phyloP scores from a whole-genome alignment of 1,140 invertebrate species.

The Drosophila guanche region DNA sequence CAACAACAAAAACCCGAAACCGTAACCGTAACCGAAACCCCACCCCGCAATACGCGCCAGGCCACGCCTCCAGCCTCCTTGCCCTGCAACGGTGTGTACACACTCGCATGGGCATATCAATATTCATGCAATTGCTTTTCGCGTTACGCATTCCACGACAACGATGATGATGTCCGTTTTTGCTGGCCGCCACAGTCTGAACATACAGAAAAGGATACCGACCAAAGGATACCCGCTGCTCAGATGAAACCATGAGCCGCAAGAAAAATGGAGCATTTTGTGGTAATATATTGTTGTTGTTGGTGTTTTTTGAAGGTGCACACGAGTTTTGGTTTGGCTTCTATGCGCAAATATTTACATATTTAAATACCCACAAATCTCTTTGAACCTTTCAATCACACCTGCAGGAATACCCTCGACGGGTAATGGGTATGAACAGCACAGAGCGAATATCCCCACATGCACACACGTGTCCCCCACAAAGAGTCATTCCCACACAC shows the following conservation, averaged over 20 bases:
- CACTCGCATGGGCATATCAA: constrained; percentile 41
- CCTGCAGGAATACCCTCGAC: no score
- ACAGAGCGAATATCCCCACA: constrained; percentile 46
- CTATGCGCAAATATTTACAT: not conserved
- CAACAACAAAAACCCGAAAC: not conserved
- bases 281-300: no score
- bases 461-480: constrained; percentile 58
- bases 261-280: not conserved
- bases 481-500: constrained; percentile 16
- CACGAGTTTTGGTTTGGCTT: no score
- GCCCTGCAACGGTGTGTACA: not conserved
- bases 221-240: no score
- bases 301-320: no score
- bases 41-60: no score
- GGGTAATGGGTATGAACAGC: constrained; percentile 18
- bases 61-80: no score
- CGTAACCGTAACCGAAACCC: not conserved
- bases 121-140: constrained; percentile 56
- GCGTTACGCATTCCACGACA: constrained; percentile 39
- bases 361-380: constrained; percentile 24
- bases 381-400: no score
- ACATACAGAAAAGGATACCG: no score
- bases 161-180: constrained; percentile 58
- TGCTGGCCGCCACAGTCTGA: constrained; percentile 11
- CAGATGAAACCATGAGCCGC: constrained; percentile 36